phyloP scores from a whole-genome alignment of 2,113 vertebrate species.

The Chaenocephalus aceratus region DNA sequence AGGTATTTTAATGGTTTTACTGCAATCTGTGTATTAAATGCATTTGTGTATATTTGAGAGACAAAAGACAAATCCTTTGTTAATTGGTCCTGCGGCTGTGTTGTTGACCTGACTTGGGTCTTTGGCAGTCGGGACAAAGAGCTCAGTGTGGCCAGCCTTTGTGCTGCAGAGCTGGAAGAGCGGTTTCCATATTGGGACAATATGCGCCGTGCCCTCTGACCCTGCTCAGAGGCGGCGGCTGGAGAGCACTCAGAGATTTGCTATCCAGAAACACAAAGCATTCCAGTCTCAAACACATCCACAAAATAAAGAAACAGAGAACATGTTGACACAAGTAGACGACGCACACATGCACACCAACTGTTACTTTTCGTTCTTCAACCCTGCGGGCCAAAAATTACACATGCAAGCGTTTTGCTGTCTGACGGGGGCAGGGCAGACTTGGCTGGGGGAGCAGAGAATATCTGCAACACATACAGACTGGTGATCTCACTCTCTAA shows the following conservation, averaged over 20 bases:
- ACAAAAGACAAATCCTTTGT: conserved; percentile 56
- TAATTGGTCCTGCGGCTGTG: conserved; percentile 51
- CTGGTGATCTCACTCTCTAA: conserved; percentile 69
- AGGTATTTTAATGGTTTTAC: conserved; percentile 28
- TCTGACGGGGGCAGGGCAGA: conserved; percentile 74
- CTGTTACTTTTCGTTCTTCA: conserved; percentile 75
- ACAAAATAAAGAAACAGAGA: conserved; percentile 51
- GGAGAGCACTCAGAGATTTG: conserved; percentile 41
- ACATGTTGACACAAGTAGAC: conserved; percentile 65
- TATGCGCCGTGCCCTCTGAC: conserved; percentile 74
- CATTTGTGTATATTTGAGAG: conserved; percentile 28
- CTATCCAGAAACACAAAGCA: conserved; percentile 62
- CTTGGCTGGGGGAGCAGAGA: conserved; percentile 74
- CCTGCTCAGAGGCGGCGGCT: conserved; percentile 61
- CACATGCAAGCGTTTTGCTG: conserved; percentile 78
- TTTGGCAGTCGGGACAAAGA: conserved; percentile 75
- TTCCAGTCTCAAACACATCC: conserved; percentile 46
- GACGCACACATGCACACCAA: conserved; percentile 74
- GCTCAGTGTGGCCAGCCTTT: conserved; percentile 70
- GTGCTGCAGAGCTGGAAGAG: conserved; percentile 64
- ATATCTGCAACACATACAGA: conserved; percentile 63
- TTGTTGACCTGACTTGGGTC: conserved; percentile 64
- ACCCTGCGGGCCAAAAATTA: conserved; percentile 72
- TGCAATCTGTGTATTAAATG: background rate
- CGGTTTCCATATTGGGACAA: conserved; percentile 79